Evolutionary conservation across 2,888 invertebrate species (phyloP), one percentile per base, ranked within the genome.

Genomic region (Ariolimax columbianus): DNA sequence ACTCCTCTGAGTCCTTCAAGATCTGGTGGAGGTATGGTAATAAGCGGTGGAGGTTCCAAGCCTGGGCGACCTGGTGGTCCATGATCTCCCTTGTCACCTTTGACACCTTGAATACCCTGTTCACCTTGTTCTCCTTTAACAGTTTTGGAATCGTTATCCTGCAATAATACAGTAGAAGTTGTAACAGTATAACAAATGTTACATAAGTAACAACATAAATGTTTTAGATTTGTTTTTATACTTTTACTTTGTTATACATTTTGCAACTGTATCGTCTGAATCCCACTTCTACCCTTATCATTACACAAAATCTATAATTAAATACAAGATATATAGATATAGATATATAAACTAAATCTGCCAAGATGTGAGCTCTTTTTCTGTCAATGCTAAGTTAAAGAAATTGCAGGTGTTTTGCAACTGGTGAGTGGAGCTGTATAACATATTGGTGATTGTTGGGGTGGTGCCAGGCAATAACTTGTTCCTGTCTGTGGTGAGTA

Each of bases 1-100:
- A 66, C 30, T 0, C 87, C 88, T 33, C 75, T 80, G 17, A 87
- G 85, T n/a, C 85, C 85, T n/a, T 86, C 86, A 38, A 88, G 81
- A 72, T 88, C 87, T 79, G 89, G 89, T 43, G 89, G 89, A 19
- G 89, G 89, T 17, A 87, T 87, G 7, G 89, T 88, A n/a, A 88
- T 88, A 36, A 87, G 83, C 7, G 88, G 88, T 30, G 89, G 87
- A 26, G 75, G 82, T 33, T 82, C 77, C n/a, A 86, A 30, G 23
- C 55, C 36, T 9, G 87, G 86, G 14, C 82, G 77, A 19, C 89
- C 89, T 30, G 77, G 87, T 17, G 82, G 84, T 14, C 89, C 90
- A n/a, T 38, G 38, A 19, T 85, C 85, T 33, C 89, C 89, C 68
- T 82, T 86, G 19, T 87, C 84, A n/a, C 90, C 90, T 33, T 80